phyloP scores from a whole-genome alignment of 2,113 vertebrate species.

The Neomonachus schauinslandi region DNA sequence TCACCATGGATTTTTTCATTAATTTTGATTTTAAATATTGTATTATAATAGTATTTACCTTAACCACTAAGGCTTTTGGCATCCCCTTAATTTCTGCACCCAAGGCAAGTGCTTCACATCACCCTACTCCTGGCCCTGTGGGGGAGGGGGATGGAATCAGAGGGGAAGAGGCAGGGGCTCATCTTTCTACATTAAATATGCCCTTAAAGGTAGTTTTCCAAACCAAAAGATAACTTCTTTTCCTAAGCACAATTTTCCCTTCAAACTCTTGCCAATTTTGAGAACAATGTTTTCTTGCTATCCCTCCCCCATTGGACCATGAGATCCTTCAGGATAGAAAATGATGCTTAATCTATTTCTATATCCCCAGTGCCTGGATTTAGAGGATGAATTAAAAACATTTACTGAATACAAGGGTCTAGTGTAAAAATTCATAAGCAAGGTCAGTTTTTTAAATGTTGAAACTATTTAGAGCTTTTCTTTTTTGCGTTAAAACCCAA shows the following conservation, averaged over 20 bases:
- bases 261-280: background rate
- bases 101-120: background rate
- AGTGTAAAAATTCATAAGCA: background rate
- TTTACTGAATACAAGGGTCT: background rate
- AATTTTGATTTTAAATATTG: background rate
- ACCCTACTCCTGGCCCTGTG: background rate
- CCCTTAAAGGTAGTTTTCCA: background rate
- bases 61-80: background rate
- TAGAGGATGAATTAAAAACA: constrained; percentile 2
- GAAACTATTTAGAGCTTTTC: background rate
- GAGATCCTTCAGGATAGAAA: background rate
- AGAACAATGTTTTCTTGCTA: background rate
- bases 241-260: background rate
- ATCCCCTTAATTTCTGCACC: background rate
- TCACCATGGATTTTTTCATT: background rate
- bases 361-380: background rate
- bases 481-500: background rate
- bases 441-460: background rate
- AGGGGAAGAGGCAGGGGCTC: background rate
- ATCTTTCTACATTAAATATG: background rate
- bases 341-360: background rate
- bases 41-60: background rate
- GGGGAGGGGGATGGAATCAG: background rate
- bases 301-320: background rate
- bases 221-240: background rate